Conservation (phyloP, 2,113 vertebrate genomes). For the Neotoma lepida region DNA sequence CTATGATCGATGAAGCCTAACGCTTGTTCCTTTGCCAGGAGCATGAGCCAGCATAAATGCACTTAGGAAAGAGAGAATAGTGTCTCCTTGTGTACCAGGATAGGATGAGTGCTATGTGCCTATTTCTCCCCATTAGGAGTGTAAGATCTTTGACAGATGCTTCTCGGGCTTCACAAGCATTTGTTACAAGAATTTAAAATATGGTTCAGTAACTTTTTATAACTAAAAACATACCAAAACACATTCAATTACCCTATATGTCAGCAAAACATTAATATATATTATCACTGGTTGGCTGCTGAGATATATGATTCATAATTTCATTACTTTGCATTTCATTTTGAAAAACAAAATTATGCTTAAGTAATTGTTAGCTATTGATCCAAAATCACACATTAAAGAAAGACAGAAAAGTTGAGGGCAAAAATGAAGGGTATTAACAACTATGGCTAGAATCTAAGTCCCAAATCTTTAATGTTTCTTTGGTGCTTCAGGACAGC, state of each 20-base stretch:
- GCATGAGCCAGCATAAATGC: constrained; percentile 70
- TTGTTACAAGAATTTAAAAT: constrained; percentile 27
- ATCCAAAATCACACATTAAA: not conserved
- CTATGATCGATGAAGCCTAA: constrained; percentile 66
- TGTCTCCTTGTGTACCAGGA: not conserved
- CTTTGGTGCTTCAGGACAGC: not conserved
- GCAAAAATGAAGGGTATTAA: not conserved
- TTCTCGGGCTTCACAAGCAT: not conserved
- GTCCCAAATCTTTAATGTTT: not conserved
- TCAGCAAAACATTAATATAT: not conserved
- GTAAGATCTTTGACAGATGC: not conserved
- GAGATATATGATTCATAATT: not conserved
- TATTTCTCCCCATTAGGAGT: not conserved
- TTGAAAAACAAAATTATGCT: constrained; percentile 40
- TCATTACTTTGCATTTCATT: not conserved
- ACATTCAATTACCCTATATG: not conserved
- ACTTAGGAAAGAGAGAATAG: not conserved
- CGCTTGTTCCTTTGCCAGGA: constrained; percentile 42
- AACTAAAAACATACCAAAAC: constrained; percentile 19
- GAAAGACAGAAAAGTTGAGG: constrained; percentile 38
- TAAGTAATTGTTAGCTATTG: not conserved
- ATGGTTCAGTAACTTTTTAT: constrained; percentile 37
- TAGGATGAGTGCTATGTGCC: not conserved
- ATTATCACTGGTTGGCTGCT: not conserved
- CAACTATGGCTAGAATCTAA: not conserved